phyloP scores from a whole-genome alignment of 2,888 invertebrate genomes.

The Uloborus plumipes region DNA sequence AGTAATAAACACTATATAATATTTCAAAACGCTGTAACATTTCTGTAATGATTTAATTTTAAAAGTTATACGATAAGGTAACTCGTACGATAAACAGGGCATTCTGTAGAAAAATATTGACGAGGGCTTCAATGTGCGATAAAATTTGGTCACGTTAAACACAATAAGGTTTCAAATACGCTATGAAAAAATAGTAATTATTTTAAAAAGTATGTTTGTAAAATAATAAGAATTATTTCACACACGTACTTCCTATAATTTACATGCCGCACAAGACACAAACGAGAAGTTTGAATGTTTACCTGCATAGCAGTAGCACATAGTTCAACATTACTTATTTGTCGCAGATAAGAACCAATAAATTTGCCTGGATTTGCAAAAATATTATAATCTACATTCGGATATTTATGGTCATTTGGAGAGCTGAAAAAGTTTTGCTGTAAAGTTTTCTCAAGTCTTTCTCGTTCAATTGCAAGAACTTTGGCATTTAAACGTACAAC shows the following conservation, averaged over 20 bases:
- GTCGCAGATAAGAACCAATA: slow-evolving; percentile 70
- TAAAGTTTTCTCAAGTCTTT: slow-evolving; percentile 38
- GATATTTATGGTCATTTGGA: slow-evolving; percentile 11
- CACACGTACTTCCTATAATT: not conserved
- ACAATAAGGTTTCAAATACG: too few relatives aligned
- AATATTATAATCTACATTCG: slow-evolving; percentile 25
- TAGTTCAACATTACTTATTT: slow-evolving; percentile 72
- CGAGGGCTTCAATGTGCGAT: too few relatives aligned
- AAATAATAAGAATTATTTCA: not conserved
- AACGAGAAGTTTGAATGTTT: slow-evolving; percentile 49
- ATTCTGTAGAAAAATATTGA: too few relatives aligned
- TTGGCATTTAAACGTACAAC: slow-evolving; percentile 50
- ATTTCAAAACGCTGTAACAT: too few relatives aligned
- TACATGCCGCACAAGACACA: slow-evolving; percentile 67
- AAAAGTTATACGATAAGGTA: too few relatives aligned
- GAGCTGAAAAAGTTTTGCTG: slow-evolving; percentile 32
- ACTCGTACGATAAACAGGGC: too few relatives aligned
- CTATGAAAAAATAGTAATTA: not conserved
- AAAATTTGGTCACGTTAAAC: too few relatives aligned
- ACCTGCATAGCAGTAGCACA: slow-evolving; percentile 72
- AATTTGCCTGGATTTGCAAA: slow-evolving; percentile 66
- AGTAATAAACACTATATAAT: too few relatives aligned
- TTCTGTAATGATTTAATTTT: too few relatives aligned
- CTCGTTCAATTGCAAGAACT: slow-evolving; percentile 46
- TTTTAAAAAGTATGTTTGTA: too few relatives aligned